Conservation (phyloP, 2,113 vertebrate genomes). For the Emydura subglobosa region DNA sequence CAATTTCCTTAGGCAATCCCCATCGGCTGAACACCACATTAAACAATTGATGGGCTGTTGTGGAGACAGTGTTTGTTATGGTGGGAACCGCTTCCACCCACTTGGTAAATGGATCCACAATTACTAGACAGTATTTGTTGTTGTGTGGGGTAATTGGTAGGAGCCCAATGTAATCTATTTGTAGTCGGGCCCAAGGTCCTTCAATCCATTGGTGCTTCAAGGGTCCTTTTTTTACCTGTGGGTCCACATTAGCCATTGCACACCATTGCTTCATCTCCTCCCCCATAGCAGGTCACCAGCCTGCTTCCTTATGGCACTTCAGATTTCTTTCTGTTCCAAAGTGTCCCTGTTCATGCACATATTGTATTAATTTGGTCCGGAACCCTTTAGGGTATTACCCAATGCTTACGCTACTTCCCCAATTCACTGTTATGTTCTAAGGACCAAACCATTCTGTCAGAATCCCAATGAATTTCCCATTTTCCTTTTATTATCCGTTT, state of each 20-base stretch:
- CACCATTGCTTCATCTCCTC: no score
- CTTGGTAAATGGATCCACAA: background rate
- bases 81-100: background rate
- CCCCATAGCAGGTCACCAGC: background rate
- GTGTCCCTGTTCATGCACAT: background rate
- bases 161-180: background rate
- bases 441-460: background rate
- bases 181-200: background rate
- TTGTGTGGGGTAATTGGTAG: background rate
- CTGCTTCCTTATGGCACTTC: background rate
- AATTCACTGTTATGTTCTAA: background rate
- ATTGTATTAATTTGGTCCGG: background rate
- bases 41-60: background rate
- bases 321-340: background rate
- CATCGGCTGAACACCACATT: background rate
- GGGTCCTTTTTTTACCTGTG: background rate
- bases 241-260: background rate
- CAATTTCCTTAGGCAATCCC: no score
- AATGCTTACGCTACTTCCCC: background rate
- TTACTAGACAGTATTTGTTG: background rate
- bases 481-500: background rate
- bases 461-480: background rate
- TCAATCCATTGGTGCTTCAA: background rate
- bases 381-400: background rate
- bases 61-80: background rate